phyloP scores from a whole-genome alignment of 1,140 invertebrate species.

The Lepidurus arcticus region DNA sequence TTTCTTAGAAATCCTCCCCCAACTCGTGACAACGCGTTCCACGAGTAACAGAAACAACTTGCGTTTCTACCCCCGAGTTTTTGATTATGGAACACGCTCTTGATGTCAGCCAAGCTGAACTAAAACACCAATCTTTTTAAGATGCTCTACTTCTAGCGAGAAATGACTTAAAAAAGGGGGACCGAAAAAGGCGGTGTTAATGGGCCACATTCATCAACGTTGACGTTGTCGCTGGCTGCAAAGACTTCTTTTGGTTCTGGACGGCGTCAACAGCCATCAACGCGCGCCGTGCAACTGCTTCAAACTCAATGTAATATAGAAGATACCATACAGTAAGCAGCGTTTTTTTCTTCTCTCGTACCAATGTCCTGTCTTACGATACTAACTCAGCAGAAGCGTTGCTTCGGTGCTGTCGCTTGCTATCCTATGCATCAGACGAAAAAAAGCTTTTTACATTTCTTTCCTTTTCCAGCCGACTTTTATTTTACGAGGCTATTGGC shows the following conservation, averaged over 20 bases:
- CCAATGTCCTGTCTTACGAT: neutral
- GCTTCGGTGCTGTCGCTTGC: neutral
- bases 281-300: neutral
- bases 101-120: neutral
- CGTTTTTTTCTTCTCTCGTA: neutral
- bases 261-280: slow-evolving; percentile 12
- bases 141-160: neutral
- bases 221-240: slow-evolving; percentile 4
- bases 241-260: neutral
- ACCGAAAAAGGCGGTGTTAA: slow-evolving; percentile 10
- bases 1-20: neutral
- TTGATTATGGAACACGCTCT: neutral
- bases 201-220: slow-evolving; percentile 10
- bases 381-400: neutral
- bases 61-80: neutral
- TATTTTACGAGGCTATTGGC: neutral
- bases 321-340: neutral
- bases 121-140: neutral
- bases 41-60: neutral
- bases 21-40: neutral
- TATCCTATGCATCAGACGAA: neutral
- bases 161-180: neutral
- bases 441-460: neutral
- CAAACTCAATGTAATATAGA: neutral
- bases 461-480: neutral